Percentiles rank a stretch among this genome's conserved stretches.
Evolutionary conservation across 2,888 invertebrate species (phyloP).

Genomic region (Amblyjoppa proteus): DNA sequence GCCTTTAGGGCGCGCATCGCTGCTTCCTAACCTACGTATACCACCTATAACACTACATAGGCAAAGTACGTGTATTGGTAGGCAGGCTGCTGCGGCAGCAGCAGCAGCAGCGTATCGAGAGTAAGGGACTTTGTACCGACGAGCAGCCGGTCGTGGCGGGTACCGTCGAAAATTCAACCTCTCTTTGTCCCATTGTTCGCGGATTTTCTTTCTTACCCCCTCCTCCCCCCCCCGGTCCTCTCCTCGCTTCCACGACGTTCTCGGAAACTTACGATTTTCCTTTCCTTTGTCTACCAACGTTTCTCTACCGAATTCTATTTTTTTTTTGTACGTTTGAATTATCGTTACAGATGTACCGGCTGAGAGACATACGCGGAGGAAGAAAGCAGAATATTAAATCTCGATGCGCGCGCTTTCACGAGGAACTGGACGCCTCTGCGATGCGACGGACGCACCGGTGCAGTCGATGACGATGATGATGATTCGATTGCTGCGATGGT

Average conservation of each 20-base stretch:
- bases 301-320: not conserved
- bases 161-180: slow-evolving; percentile 78
- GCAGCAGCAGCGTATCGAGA: slow-evolving; percentile 43
- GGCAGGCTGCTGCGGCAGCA: slow-evolving; percentile 21
- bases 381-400: slow-evolving; percentile 3
- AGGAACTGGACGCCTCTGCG: not conserved
- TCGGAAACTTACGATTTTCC: slow-evolving; percentile 51
- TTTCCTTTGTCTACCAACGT: not conserved
- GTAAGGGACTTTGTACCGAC: slow-evolving; percentile 69
- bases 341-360: not conserved
- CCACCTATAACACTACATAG: slow-evolving; percentile 14
- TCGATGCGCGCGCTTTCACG: not conserved
- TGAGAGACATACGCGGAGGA: not conserved
- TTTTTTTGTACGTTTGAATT: not conserved
- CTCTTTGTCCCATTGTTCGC: slow-evolving; percentile 80
- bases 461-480: slow-evolving; percentile 23
- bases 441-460: not conserved
- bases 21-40: slow-evolving; percentile 32
- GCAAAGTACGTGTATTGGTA: slow-evolving; percentile 15
- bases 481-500: slow-evolving; percentile 15
- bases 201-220: slow-evolving; percentile 71
- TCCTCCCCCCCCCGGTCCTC: slow-evolving; percentile 18
- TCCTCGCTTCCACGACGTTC: slow-evolving; percentile 35
- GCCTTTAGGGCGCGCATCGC: slow-evolving; percentile 47
- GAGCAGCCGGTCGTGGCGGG: slow-evolving; percentile 76